Evolutionary conservation across 2,888 invertebrate species (phyloP).

Genomic region (Patella ulyssiponensis): DNA sequence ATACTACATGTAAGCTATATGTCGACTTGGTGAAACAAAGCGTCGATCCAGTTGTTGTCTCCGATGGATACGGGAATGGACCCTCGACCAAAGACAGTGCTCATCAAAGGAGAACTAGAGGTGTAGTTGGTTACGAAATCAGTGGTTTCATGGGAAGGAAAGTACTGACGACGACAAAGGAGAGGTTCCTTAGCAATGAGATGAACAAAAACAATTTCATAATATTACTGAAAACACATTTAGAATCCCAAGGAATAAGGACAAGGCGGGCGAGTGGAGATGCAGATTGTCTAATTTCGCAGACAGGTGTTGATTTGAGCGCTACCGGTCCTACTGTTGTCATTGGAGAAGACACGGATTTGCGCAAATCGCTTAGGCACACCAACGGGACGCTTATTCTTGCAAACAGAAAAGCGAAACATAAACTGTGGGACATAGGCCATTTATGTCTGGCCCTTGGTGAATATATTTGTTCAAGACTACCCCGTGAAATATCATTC

Average conservation of each 20-base stretch:
- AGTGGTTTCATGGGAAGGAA: slow-evolving; percentile 36
- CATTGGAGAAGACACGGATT: slow-evolving; percentile 42
- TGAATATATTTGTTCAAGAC: slow-evolving; percentile 16
- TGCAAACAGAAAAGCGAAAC: slow-evolving; percentile 16
- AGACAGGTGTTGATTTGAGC: slow-evolving; percentile 38
- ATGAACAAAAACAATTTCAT: slow-evolving; percentile 51
- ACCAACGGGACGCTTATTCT: slow-evolving; percentile 12
- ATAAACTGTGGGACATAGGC: background rate
- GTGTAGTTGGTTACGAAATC: slow-evolving; percentile 31
- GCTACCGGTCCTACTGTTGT: slow-evolving; percentile 14
- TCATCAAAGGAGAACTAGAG: slow-evolving; percentile 29
- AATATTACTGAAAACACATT: slow-evolving; percentile 28
- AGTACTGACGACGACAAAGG: slow-evolving; percentile 41
- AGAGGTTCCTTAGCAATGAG: slow-evolving; percentile 43
- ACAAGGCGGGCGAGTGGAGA: slow-evolving; percentile 43
- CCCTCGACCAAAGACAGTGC: slow-evolving; percentile 37
- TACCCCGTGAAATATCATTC: slow-evolving; percentile 17
- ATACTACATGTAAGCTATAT: no score
- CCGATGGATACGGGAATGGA: no score
- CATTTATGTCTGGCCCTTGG: background rate
- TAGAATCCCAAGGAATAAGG: slow-evolving; percentile 24
- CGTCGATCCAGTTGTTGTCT: no score
- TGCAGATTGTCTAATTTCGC: slow-evolving; percentile 51
- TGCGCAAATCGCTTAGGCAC: slow-evolving; percentile 6
- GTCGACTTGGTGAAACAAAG: no score